These are phyloP conservation scores for Pandion haliaetus DNA, from an alignment of 2,113 vertebrate species.

Conservation along the genomic window DNA sequence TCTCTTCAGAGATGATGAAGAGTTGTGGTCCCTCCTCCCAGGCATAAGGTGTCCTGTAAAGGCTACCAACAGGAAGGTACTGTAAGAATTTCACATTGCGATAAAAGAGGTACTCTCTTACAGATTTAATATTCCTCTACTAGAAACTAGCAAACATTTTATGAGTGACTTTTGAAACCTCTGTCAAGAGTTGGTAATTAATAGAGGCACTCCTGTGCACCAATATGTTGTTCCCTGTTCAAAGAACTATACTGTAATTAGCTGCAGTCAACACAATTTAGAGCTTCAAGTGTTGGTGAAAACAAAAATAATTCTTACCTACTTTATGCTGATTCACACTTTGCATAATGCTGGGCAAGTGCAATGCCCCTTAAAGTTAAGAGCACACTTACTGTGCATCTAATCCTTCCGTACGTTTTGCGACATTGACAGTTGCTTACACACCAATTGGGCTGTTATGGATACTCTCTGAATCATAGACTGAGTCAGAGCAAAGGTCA, in stretches of 20 bases:
- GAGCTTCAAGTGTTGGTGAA: slow-evolving; percentile 16
- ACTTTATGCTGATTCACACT: not conserved
- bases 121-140: not conserved
- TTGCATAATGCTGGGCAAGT: not conserved
- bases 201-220: not conserved
- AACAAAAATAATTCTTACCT: slow-evolving; percentile 32
- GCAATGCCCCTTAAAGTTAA: not conserved
- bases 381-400: not conserved
- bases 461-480: not conserved
- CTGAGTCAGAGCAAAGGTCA: not conserved
- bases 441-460: not conserved
- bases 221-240: not conserved
- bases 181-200: not conserved
- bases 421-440: not conserved
- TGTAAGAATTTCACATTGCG: not conserved
- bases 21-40: not conserved
- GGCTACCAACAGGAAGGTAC: not conserved
- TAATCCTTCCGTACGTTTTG: not conserved
- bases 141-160: not conserved
- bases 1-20: not conserved
- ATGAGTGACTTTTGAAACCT: not conserved
- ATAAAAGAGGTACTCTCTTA: not conserved
- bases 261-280: not conserved
- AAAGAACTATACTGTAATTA: slow-evolving; percentile 5
- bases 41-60: not conserved